These are phyloP conservation scores for Stomatorhinus walkeri DNA, from an alignment of 2,797 vertebrate genomes.

Conservation along the genomic window DNA sequence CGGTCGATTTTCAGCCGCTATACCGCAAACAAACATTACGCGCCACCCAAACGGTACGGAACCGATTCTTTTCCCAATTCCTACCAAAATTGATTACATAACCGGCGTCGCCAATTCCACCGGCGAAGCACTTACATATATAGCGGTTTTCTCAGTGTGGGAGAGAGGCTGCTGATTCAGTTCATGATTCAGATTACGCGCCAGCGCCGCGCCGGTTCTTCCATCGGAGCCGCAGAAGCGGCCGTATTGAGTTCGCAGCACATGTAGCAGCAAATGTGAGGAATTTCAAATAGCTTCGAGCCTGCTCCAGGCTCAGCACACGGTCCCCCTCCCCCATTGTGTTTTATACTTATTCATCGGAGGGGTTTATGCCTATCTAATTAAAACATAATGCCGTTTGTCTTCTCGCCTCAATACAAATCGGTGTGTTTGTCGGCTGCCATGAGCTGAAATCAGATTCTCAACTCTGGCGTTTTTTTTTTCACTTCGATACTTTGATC, in stretches of 20 bases:
- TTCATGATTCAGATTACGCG: not conserved
- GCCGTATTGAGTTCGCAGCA: not conserved
- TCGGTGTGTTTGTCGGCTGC: not conserved
- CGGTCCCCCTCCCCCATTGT: not conserved
- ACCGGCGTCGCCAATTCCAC: not conserved
- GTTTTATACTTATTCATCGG: not conserved
- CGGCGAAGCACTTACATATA: not conserved
- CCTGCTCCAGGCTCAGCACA: not conserved
- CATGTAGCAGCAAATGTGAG: not conserved
- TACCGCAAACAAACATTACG: not conserved
- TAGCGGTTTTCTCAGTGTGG: not conserved
- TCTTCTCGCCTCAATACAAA: constrained; percentile 4
- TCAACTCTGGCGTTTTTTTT: not conserved
- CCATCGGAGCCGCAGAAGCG: not conserved
- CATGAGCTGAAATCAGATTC: not conserved
- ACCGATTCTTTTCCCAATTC: not conserved
- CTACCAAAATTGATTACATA: not conserved
- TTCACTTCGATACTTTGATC: not conserved
- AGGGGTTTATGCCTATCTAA: not conserved
- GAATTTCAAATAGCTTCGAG: not conserved
- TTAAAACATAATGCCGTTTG: not conserved
- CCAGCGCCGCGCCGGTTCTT: not conserved
- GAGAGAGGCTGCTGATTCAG: not conserved
- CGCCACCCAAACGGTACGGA: not conserved
- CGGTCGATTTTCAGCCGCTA: not conserved